Base-by-base conservation (phyloP, 1,140 invertebrate genomes). In the Penaeus vannamei region DNA sequence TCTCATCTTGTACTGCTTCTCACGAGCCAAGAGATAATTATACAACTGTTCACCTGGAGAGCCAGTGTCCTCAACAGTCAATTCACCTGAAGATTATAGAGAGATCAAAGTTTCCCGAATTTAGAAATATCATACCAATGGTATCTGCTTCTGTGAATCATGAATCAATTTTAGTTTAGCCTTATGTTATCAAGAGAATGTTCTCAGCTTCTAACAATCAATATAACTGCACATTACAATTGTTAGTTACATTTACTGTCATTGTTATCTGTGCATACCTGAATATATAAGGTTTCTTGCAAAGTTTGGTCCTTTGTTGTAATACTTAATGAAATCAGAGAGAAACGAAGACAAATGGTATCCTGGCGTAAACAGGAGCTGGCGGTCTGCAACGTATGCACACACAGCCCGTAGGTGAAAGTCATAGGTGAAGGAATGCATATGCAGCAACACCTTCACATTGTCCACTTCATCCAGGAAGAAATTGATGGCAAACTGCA, bases 361-460 rank as follows among this genome's bases (percentile, higher is more conserved):
- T 2, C 95, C 95, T 86, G 95, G 94, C 89, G 94, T 94, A 64
- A 97, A 94, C 42, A 95, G 93, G 86, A 94, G 93, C 36, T 95
- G 94, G 85, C 94, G 94, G 32, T 95, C 95, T 89, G 94, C 94
- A 59, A 97, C 95, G 91, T 96, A 97, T 0, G 94, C 94, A 91
- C 95, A 95, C 85, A 97, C 95, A 69, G 94, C 95, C 83, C 97
- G 94, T 60, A 98, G 93, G 93, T 98, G 97, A 92, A 96, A 97
- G 93, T 98, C 97, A 91, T 97, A 97, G 0, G 96, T 96, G 92
- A 98, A 98, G 1, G 97, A 97, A 93, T 98, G 97, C 60, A 97
- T 93, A 93, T 98, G 97, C 94, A 97, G 94, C 62, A 93, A 90
- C 32, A 94, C 93, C 66, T 91, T 90, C 46, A 96, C 95, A 92